A percentile compares a stretch with the other conserved stretches of the same genome.
phyloP scores from a whole-genome alignment of 2,797 vertebrate genomes.

The Takifugu ocellatus region DNA sequence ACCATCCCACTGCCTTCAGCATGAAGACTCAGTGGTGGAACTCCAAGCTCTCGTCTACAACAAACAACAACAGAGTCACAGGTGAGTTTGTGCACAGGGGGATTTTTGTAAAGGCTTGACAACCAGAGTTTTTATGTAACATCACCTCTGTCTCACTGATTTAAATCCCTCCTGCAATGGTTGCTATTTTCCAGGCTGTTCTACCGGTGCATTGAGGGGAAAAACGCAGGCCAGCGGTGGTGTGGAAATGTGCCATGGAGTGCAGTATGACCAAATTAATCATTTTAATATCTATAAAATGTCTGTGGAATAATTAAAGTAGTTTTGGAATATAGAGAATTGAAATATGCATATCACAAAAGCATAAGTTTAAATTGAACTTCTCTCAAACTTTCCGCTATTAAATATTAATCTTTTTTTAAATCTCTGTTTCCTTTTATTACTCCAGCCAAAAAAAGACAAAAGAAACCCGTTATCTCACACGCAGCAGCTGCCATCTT shows the following conservation, averaged over 20 bases:
- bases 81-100: constrained; percentile 65
- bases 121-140: not conserved
- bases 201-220: constrained; percentile 83
- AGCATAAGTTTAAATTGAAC: no score
- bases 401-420: not conserved
- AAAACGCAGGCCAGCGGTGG: constrained; percentile 81
- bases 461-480: constrained; percentile 45
- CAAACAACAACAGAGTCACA: constrained; percentile 64
- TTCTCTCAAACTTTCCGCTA: not conserved
- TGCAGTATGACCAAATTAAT: constrained; percentile 71
- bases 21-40: constrained; percentile 84
- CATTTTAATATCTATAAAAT: not conserved
- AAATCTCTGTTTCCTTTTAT: not conserved
- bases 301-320: not conserved
- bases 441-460: constrained; percentile 71
- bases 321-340: not conserved
- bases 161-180: no score
- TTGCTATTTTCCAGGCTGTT: constrained; percentile 74
- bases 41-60: constrained; percentile 80
- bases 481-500: constrained; percentile 38
- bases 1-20: constrained; percentile 86
- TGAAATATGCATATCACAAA: no score
- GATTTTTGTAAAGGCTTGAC: not conserved
- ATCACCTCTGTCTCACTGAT: not conserved
- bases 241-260: constrained; percentile 88